These are phyloP conservation scores for Leucopsar rothschildi DNA, from an alignment of 2,113 vertebrate genomes.

Conservation along the genomic window DNA sequence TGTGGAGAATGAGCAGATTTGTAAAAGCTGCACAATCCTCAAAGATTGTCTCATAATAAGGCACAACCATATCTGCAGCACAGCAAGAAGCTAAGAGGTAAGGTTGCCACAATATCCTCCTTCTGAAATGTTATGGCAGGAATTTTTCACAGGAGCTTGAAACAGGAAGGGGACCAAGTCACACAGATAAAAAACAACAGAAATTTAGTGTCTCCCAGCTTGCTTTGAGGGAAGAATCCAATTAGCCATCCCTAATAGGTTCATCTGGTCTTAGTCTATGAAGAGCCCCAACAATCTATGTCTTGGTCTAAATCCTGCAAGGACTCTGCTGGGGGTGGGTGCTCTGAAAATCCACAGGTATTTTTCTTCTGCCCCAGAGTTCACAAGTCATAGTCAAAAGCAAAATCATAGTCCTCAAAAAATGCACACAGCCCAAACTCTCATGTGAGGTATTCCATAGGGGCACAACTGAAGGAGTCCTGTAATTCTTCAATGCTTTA, in stretches of 20 bases:
- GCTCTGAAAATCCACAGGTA: background rate
- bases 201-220: background rate
- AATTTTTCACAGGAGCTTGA: background rate
- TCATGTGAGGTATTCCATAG: background rate
- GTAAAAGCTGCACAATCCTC: background rate
- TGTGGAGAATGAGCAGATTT: background rate
- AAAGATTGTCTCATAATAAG: background rate
- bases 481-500: background rate
- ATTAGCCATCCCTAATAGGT: background rate
- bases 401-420: background rate
- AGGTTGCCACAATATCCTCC: conserved; percentile 2
- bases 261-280: background rate
- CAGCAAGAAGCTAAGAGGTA: background rate
- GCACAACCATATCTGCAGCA: background rate
- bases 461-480: background rate
- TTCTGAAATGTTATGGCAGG: background rate
- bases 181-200: background rate
- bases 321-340: background rate
- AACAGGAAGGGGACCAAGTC: background rate
- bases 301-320: background rate
- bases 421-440: background rate
- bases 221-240: background rate
- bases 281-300: background rate
- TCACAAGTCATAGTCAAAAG: background rate
- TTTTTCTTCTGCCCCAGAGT: background rate